Evolutionary conservation across 2,888 invertebrate species (phyloP).

Genomic region (Agriopis marginaria): DNA sequence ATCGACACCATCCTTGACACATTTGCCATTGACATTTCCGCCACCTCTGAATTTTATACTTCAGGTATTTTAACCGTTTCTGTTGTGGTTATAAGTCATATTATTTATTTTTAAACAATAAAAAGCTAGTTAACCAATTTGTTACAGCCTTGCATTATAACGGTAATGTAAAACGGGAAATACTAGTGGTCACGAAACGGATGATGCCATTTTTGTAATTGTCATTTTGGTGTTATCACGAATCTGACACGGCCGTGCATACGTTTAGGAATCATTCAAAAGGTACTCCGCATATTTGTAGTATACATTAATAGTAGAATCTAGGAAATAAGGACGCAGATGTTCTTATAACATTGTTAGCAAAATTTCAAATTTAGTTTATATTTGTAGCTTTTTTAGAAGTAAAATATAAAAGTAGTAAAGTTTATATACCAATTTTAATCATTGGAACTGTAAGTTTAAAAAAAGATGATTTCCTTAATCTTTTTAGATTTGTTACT

Average conservation of each 20-base stretch:
- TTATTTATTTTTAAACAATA: slow-evolving; percentile 20
- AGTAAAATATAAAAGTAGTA: too few species aligned
- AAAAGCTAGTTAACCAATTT: slow-evolving; percentile 52
- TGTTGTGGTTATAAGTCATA: background rate
- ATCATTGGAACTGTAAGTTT: too few species aligned
- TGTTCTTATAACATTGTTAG: slow-evolving; percentile 44
- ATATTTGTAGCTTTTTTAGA: too few species aligned
- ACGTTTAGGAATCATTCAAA: slow-evolving; percentile 43
- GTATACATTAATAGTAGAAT: slow-evolving; percentile 32
- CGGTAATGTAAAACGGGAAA: slow-evolving; percentile 70
- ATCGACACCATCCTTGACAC: slow-evolving; percentile 21
- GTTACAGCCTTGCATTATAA: slow-evolving; percentile 63
- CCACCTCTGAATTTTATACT: slow-evolving; percentile 4
- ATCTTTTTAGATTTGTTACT: too few species aligned
- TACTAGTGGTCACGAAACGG: slow-evolving; percentile 66
- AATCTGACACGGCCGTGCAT: slow-evolving; percentile 51
- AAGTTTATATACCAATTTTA: too few species aligned
- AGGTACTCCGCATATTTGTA: slow-evolving; percentile 11
- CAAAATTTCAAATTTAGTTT: background rate
- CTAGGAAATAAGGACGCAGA: slow-evolving; percentile 58
- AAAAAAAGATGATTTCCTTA: too few species aligned
- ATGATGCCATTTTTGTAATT: slow-evolving; percentile 67
- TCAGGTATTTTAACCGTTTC: background rate
- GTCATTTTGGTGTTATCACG: slow-evolving; percentile 61
- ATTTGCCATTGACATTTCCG: slow-evolving; percentile 10